phyloP scores from a whole-genome alignment of 2,888 invertebrate species.

The Ennomos quercinarius region DNA sequence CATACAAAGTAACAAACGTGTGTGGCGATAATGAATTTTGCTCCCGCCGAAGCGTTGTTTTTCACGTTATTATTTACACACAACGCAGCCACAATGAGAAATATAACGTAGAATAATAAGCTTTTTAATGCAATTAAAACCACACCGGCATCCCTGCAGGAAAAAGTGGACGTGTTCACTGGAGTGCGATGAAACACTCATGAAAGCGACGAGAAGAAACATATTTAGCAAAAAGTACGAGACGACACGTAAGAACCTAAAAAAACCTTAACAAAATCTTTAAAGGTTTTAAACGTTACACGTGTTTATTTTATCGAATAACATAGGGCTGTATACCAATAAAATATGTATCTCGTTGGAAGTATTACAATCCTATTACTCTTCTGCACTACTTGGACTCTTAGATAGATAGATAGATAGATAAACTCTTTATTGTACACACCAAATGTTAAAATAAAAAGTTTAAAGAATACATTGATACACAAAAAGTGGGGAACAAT shows the following conservation, averaged over 20 bases:
- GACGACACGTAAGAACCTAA: conserved; percentile 36
- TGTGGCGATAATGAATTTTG: conserved; percentile 36
- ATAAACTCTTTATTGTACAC: too few species aligned
- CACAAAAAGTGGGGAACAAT: too few species aligned
- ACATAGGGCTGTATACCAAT: too few species aligned
- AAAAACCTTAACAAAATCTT: conserved; percentile 15
- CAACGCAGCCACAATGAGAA: conserved; percentile 44
- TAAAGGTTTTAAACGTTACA: conserved; percentile 6
- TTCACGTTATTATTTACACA: conserved; percentile 49
- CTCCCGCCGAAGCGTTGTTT: conserved; percentile 35
- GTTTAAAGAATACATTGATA: too few species aligned
- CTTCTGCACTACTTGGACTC: neutral
- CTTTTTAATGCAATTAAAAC: conserved; percentile 60
- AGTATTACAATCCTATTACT: conserved; percentile 4
- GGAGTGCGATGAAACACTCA: conserved; percentile 28
- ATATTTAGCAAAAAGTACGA: conserved; percentile 26
- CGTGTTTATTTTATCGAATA: too few species aligned
- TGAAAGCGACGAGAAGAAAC: conserved; percentile 21
- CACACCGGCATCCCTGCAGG: conserved; percentile 39
- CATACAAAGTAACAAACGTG: conserved; percentile 22
- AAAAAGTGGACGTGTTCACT: conserved; percentile 41
- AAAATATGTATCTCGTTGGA: neutral
- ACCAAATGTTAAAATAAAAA: too few species aligned
- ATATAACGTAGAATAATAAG: conserved; percentile 52
- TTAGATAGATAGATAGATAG: too few species aligned